A percentile compares a stretch with the other conserved stretches of the same genome.
Conservation (phyloP, 2,888 invertebrate genomes). For the Anorthoa munda region DNA sequence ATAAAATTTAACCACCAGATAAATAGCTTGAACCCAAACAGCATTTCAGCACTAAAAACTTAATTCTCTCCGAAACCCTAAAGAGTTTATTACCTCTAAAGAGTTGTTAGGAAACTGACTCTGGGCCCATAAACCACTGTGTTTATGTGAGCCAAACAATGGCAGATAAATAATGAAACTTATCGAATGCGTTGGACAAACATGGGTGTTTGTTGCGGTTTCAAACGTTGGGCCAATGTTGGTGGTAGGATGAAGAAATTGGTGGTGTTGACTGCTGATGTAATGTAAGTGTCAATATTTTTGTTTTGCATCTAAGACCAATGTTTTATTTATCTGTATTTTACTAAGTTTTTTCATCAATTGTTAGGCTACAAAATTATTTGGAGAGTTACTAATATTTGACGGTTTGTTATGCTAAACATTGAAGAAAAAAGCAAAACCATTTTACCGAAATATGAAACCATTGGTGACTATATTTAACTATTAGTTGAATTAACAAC, state of each 20-base stretch:
- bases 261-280: conserved; percentile 1
- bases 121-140: conserved; percentile 78
- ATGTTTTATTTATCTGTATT: neutral
- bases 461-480: too few species aligned
- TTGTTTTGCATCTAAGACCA: conserved; percentile 16
- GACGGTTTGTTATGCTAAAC: too few species aligned
- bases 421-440: too few species aligned
- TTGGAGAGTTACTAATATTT: too few species aligned
- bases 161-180: conserved; percentile 88
- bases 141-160: conserved; percentile 85
- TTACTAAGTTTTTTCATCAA: too few species aligned
- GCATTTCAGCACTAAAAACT: conserved; percentile 73
- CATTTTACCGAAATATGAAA: too few species aligned
- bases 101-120: conserved; percentile 80
- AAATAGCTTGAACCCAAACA: conserved; percentile 38
- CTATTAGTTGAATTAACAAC: too few species aligned
- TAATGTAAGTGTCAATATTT: conserved; percentile 25
- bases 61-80: conserved; percentile 78
- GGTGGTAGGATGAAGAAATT: conserved; percentile 42
- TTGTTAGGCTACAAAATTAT: too few species aligned
- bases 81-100: conserved; percentile 80
- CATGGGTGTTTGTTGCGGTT: conserved; percentile 64
- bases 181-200: conserved; percentile 76
- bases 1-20: neutral
- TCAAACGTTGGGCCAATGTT: conserved; percentile 34